Conservation (phyloP, 2,797 vertebrate genomes). For the Bradypus variegatus region DNA sequence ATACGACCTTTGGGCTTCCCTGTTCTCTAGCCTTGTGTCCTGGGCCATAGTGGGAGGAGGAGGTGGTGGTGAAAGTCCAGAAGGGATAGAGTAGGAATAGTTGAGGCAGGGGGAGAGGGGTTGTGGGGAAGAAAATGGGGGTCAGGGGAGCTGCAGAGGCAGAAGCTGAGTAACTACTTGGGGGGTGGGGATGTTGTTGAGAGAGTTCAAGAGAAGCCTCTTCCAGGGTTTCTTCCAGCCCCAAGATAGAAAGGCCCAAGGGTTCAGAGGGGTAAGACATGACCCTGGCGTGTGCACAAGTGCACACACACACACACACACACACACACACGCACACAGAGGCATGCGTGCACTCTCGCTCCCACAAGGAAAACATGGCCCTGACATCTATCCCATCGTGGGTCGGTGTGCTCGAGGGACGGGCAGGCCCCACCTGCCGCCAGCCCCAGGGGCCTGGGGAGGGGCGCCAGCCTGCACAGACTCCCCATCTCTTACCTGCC, state of each 20-base stretch:
- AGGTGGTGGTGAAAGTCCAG: background rate
- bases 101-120: background rate
- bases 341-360: background rate
- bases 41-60: no score
- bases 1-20: background rate
- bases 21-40: background rate
- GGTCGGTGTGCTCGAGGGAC: accelerated
- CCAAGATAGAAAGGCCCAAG: background rate
- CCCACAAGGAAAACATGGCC: background rate
- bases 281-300: no score
- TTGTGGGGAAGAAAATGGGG: background rate
- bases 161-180: background rate
- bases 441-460: background rate
- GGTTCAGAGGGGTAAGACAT: background rate
- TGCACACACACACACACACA: accelerated
- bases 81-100: accelerated
- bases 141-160: background rate
- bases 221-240: background rate
- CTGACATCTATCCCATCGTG: background rate
- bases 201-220: background rate
- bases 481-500: accelerated
- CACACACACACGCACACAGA: accelerated
- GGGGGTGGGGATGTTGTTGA: background rate
- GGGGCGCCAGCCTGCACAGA: no score
- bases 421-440: background rate